These are phyloP conservation scores for Blennius ocellaris DNA, from an alignment of 2,113 vertebrate species.

Conservation along the genomic window DNA sequence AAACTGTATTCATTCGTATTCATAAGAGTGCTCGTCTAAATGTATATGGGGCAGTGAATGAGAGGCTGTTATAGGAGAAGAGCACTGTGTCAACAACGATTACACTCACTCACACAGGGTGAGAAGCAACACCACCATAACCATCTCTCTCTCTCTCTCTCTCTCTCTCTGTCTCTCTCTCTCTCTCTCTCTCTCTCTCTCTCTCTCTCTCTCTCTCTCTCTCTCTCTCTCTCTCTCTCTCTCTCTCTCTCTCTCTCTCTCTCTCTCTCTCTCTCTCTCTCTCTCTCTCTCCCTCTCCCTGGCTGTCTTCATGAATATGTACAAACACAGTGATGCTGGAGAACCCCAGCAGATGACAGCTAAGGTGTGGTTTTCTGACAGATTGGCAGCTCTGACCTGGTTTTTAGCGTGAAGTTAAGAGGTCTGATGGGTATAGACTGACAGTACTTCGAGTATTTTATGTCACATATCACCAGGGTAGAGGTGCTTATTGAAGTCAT, in stretches of 20 bases:
- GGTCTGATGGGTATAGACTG: not conserved
- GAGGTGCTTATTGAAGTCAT: no score
- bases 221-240: no score
- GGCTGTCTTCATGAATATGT: constrained; percentile 51
- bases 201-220: not conserved
- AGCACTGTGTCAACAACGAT: constrained; percentile 69
- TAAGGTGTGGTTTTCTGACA: constrained; percentile 51
- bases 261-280: no score
- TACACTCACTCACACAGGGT: constrained; percentile 60
- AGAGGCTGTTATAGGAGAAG: constrained; percentile 70
- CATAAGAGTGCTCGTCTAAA: constrained; percentile 60
- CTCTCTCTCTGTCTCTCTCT: not conserved
- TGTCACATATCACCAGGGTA: not conserved
- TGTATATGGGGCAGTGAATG: constrained; percentile 57
- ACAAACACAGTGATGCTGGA: constrained; percentile 14
- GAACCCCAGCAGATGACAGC: constrained; percentile 31
- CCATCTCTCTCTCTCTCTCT: constrained; percentile 8
- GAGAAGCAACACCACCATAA: constrained; percentile 33
- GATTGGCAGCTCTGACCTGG: constrained; percentile 7
- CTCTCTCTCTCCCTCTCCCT: constrained; percentile 5
- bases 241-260: constrained; percentile 25
- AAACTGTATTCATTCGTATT: constrained; percentile 65
- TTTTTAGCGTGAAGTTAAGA: constrained; percentile 1
- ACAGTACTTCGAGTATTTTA: not conserved
- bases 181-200: constrained; percentile 17